Evolutionary conservation across 2,113 vertebrate species (phyloP), one percentile per base, ranked within the genome.

Genomic region (Periophthalmus modestus): DNA sequence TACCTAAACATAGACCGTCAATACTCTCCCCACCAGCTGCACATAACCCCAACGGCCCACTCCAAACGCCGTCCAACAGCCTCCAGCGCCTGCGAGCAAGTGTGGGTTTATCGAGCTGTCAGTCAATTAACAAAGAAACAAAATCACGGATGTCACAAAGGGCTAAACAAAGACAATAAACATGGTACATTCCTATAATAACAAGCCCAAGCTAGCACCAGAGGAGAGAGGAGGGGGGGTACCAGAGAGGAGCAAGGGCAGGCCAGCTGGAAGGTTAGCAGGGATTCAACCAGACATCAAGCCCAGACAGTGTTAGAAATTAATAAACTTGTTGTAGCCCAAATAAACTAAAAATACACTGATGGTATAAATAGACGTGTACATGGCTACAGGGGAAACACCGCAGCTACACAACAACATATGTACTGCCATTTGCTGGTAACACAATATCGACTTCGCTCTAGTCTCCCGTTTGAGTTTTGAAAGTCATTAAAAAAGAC

Each of bases 1-100:
- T 90, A 90, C 77, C 86, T 88, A 89, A 93, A 91, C 90, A 87
- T 84, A 86, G 88, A 83, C 87, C 88, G 87, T 91, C 88, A 91
- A 91, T 92, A 90, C 81, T 70, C 78, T 73, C 72, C 43, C 68
- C 65, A 74, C 76, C 89, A 91, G 92, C 91, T 90, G 90, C 90
- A 89, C 71, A 89, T 48, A 79, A 80, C 59, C 82, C 76, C 72
- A 79, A 15, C 72, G 58, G 82, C 65, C 73, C 62, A 74, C 83
- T 84, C 82, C 61, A 24, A 73, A 82, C 82, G 80, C 63, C 71
- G 85, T 71, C 72, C 84, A 77, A 75, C 66, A 73, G 68, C 79
- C 70, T 78, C 43, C 28, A 23, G 74, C 77, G 28, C 65, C 62
- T 19, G 24, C 34, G 34, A 7, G 58, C 68, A 76, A 79, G 82